A percentile compares a stretch with the other conserved stretches of the same genome.
Evolutionary conservation across 1,140 invertebrate genomes (phyloP).

Genomic region (Sweltsa coloradensis): DNA sequence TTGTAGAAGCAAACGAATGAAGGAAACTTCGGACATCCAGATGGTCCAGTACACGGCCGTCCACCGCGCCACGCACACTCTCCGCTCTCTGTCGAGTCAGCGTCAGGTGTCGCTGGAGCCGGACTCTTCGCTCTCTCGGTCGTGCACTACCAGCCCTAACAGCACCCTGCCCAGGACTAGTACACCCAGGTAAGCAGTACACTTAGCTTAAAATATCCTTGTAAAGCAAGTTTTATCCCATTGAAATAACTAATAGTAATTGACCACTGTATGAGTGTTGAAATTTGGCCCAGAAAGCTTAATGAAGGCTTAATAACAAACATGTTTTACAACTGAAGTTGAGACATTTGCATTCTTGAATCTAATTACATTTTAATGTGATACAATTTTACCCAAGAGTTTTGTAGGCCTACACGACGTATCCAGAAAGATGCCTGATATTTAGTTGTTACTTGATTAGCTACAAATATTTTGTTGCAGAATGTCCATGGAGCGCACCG

Average conservation of each 20-base stretch:
- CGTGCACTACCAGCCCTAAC: slow-evolving; percentile 17
- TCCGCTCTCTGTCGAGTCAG: slow-evolving; percentile 21
- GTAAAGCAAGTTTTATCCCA: not conserved
- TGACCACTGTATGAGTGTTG: not conserved
- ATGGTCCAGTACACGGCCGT: slow-evolving; percentile 27
- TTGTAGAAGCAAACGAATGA: slow-evolving; percentile 15
- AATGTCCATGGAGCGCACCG: not conserved
- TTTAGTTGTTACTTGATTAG: too few species aligned
- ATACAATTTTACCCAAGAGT: too few species aligned
- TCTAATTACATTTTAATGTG: not conserved
- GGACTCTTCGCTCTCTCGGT: slow-evolving; percentile 12
- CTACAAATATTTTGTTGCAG: too few species aligned
- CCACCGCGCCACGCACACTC: slow-evolving; percentile 22
- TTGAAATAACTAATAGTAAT: not conserved
- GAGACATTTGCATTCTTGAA: not conserved
- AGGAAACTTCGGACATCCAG: slow-evolving; percentile 18
- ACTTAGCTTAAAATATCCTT: not conserved
- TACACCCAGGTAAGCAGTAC: slow-evolving; percentile 15
- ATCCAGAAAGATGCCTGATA: too few species aligned
- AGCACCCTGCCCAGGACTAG: slow-evolving; percentile 17
- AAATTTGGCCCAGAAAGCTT: not conserved
- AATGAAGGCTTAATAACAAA: not conserved
- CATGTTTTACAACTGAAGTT: not conserved
- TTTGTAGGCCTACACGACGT: too few species aligned
- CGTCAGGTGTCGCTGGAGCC: slow-evolving; percentile 11